Evolutionary conservation across 1,140 invertebrate species (phyloP).

Genomic region (Arctopsyche grandis): DNA sequence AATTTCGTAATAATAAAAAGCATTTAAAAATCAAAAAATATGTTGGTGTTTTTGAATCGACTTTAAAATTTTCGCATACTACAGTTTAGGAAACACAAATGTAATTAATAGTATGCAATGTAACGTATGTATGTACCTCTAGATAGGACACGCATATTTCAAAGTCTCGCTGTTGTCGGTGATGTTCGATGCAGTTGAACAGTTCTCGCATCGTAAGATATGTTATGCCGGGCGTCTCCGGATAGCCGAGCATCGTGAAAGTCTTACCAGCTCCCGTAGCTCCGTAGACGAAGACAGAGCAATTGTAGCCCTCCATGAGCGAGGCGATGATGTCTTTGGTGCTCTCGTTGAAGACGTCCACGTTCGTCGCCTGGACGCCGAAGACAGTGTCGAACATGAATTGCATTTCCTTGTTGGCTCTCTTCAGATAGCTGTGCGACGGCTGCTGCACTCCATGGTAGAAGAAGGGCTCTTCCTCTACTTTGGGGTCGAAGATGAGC

Average conservation of each 20-base stretch:
- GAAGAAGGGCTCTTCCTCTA: conserved; percentile 83
- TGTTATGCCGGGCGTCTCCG: conserved; percentile 89
- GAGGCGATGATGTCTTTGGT: conserved; percentile 80
- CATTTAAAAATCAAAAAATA: too few relatives aligned
- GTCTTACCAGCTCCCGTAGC: conserved; percentile 97
- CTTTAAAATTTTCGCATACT: background rate
- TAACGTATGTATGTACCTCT: conserved; percentile 70
- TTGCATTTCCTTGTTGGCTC: conserved; percentile 84
- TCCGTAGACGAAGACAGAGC: conserved; percentile 93
- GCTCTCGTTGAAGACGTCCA: conserved; percentile 81
- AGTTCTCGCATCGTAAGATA: conserved; percentile 91
- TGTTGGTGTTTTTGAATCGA: background rate
- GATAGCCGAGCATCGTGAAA: conserved; percentile 94
- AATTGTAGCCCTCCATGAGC: conserved; percentile 88
- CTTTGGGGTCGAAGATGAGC: conserved; percentile 90
- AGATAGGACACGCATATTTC: conserved; percentile 79
- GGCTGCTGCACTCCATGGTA: conserved; percentile 83
- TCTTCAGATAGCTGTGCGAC: conserved; percentile 81
- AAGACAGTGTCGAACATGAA: conserved; percentile 92
- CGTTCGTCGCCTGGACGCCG: conserved; percentile 71
- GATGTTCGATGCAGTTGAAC: conserved; percentile 81
- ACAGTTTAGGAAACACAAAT: background rate
- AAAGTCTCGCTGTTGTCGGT: conserved; percentile 75
- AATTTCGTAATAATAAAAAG: too few relatives aligned
- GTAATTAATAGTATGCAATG: background rate